Evolutionary conservation across 2,888 invertebrate genomes (phyloP), one percentile per base, ranked within the genome.

Genomic region (Stenotaenia linearis): DNA sequence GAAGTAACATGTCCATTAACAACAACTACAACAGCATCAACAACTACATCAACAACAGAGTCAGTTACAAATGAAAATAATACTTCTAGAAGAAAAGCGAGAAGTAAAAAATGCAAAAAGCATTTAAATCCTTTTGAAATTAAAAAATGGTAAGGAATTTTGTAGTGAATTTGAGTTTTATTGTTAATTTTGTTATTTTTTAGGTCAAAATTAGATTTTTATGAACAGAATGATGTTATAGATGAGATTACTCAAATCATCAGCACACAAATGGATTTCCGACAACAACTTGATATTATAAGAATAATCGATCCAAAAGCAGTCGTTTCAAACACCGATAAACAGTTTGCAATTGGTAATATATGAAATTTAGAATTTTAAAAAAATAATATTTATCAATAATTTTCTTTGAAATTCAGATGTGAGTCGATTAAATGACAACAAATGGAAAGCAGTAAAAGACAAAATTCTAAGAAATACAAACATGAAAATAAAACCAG

Each of bases 261-360:
- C 50, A 85, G 84, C 81, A 80, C 79, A 23, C 82, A 85, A 50
- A 82, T 85, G 80, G 84, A 84, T 30, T 82, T 85, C 9, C 79
- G 85, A 75, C 85, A 86, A 80, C 85, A 85, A 80, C 81, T 85
- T 79, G 85, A 85, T 80, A 83, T 85, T 7, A 85, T 85, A 30
- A 82, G 83, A 79, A 85, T 86, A 37, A 84, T 86, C 74, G 83
- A 84, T 81, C 85, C 85, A 5, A 50, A 82, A 15, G 84, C 84
- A 30, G 79, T 81, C 7, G 80, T 85, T 25, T 83, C 83, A 18
- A 82, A 84, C 28, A 82, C 83, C 78, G 84, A 84, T 56, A 83
- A 81, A 80, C 84, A 85, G 80, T 85, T 85, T 83, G 82, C 83
- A 25, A 84, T 85, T 81, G 85, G 85, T 85, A 82, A 80, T 28